Evolutionary conservation across 1,140 invertebrate species (phyloP).

Genomic region (Drosophila elegans): DNA sequence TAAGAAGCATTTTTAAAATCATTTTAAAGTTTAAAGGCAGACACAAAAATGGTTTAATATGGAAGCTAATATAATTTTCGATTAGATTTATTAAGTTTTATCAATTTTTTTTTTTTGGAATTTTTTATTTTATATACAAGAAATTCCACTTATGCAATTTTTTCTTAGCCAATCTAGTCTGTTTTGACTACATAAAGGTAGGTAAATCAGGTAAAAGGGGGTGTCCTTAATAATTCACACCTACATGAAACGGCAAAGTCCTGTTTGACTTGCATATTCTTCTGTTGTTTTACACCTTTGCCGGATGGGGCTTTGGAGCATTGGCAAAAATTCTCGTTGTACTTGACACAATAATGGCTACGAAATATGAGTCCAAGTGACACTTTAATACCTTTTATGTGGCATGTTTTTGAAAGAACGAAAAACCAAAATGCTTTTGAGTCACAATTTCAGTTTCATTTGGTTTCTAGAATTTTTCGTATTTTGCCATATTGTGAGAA

Average conservation of each 20-base stretch:
- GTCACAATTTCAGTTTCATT: background rate
- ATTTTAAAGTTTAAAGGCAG: too few species aligned
- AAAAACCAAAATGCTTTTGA: background rate
- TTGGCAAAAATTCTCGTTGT: conserved; percentile 8
- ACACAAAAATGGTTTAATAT: too few species aligned
- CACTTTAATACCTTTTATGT: conserved; percentile 5
- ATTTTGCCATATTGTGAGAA: background rate
- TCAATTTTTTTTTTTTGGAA: too few species aligned
- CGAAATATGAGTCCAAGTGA: conserved; percentile 12
- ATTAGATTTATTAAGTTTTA: too few species aligned
- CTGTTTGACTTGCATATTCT: conserved; percentile 42
- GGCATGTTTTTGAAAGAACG: background rate
- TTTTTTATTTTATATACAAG: background rate
- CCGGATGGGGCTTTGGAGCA: background rate
- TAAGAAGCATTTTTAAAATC: too few species aligned
- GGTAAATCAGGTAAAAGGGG: background rate
- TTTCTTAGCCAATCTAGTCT: background rate
- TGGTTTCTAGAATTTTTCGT: background rate
- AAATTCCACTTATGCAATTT: background rate
- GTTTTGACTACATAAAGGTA: background rate
- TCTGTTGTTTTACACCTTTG: conserved; percentile 27
- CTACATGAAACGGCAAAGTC: conserved; percentile 36
- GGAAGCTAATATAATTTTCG: too few species aligned
- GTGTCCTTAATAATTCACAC: conserved; percentile 35
- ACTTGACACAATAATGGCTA: background rate